These are phyloP conservation scores for Tigriopus californicus DNA, from an alignment of 2,888 invertebrate genomes.

Conservation along the genomic window DNA sequence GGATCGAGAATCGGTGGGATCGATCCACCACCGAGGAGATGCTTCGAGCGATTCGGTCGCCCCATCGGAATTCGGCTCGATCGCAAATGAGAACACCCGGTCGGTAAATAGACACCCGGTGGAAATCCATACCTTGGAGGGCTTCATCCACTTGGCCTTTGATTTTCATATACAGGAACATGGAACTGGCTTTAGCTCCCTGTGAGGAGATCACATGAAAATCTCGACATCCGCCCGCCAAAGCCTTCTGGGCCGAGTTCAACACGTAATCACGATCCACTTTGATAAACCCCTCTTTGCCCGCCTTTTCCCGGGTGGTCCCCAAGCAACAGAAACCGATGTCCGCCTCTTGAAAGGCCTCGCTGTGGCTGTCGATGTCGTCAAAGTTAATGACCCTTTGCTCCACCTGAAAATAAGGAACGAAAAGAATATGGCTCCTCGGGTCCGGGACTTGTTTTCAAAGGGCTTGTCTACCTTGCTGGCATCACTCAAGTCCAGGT, in stretches of 20 bases:
- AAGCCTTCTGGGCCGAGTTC: slow-evolving; percentile 30
- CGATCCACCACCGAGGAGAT: neutral
- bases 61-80: slow-evolving; percentile 20
- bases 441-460: too few relatives aligned
- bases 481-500: slow-evolving; percentile 22
- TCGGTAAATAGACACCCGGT: slow-evolving; percentile 22
- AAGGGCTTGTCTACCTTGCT: slow-evolving; percentile 10
- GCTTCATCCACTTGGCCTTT: slow-evolving; percentile 26
- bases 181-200: slow-evolving; percentile 31
- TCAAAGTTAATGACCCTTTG: slow-evolving; percentile 34
- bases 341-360: slow-evolving; percentile 25
- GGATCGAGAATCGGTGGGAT: neutral
- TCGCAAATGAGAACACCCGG: slow-evolving; percentile 22
- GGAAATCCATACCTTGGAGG: slow-evolving; percentile 21
- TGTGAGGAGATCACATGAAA: slow-evolving; percentile 30
- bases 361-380: slow-evolving; percentile 28
- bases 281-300: slow-evolving; percentile 30
- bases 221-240: slow-evolving; percentile 29
- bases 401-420: slow-evolving; percentile 24
- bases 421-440: neutral
- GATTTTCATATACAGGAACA: slow-evolving; percentile 29
- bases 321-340: slow-evolving; percentile 33
- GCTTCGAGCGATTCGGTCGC: slow-evolving; percentile 20
- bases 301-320: slow-evolving; percentile 32
- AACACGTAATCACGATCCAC: slow-evolving; percentile 35